Evolutionary conservation across 2,113 vertebrate genomes (phyloP), one percentile per base, ranked within the genome.

Genomic region (Uropsilus gracilis): DNA sequence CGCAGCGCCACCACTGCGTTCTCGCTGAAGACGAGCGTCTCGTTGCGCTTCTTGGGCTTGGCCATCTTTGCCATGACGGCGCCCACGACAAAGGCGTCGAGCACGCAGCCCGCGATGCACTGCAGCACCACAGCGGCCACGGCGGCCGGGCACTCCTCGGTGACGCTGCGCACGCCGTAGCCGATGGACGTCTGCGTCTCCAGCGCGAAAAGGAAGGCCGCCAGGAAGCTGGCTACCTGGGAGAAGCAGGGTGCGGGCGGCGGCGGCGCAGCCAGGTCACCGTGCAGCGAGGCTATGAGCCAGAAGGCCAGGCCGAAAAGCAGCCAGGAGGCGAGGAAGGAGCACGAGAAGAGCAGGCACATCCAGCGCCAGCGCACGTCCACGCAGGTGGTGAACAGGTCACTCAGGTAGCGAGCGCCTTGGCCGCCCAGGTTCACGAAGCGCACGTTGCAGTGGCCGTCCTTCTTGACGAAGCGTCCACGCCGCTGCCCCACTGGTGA

Each of bases 331-430:
- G 99, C 98, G 78, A 99, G 98, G 96, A 99, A 99, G 94, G 99
- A 99, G 97, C 99, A 98, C 92, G 99, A 99, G 98, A 99, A 99
- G 97, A 99, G 97, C 97, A 99, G 98, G 42, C 99, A 97, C 99
- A 99, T 99, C 99, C 99, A 99, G 95, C 99, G 99, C 99, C 99
- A 99, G 97, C 99, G 99, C 92, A 99, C 98, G 95, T 99, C 99
- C 97, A 99, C 99, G 64, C 99, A 99, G 44, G 99, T 99, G 96
- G 99, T 99, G 98, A 99, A 99, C 94, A 99, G 98, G 97, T 99
- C 99, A 3, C 98, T 99, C 86, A 99, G 98, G 97, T 99, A 99
- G 53, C 99, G 99, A 97, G 99, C 99, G 97, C 99, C 98, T 97
- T 98, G 98, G 95, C 99, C 99, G 86, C 98, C 99, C 98, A 99